Evolutionary conservation across 2,888 invertebrate genomes (phyloP).

Genomic region (Aphodius sticticus): DNA sequence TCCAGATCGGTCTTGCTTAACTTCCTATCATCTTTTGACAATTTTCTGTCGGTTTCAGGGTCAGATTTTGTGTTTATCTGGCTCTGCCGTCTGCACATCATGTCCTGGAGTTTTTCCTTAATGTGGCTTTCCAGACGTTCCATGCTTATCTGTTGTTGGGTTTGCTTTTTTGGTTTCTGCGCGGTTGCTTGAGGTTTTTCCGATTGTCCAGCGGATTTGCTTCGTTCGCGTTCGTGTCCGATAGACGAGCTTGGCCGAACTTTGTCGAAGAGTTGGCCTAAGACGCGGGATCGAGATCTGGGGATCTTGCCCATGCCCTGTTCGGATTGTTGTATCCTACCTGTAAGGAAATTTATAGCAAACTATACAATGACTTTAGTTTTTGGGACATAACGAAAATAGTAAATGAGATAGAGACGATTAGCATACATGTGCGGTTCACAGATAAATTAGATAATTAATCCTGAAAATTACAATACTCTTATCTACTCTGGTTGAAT

Average conservation of each 20-base stretch:
- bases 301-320: constrained; percentile 56
- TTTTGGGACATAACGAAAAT: not conserved
- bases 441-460: not conserved
- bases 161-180: constrained; percentile 46
- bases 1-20: constrained; percentile 56
- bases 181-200: constrained; percentile 49
- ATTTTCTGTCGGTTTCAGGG: constrained; percentile 49
- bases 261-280: constrained; percentile 67
- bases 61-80: constrained; percentile 40
- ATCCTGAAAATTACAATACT: not conserved
- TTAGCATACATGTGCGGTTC: not conserved
- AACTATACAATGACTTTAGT: not conserved
- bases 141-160: constrained; percentile 53
- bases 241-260: constrained; percentile 59
- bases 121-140: constrained; percentile 60
- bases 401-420: not conserved
- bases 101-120: constrained; percentile 61
- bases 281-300: constrained; percentile 59
- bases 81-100: constrained; percentile 56
- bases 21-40: constrained; percentile 61
- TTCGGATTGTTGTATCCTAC: constrained; percentile 53
- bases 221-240: constrained; percentile 56
- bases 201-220: constrained; percentile 55
- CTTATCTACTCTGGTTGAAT: not conserved
- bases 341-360: constrained; percentile 38